Percentiles rank a stretch among this genome's conserved stretches.
These are phyloP conservation scores for Neodontobutis hainanensis DNA, from an alignment of 2,113 vertebrate species.

Conservation along the genomic window DNA sequence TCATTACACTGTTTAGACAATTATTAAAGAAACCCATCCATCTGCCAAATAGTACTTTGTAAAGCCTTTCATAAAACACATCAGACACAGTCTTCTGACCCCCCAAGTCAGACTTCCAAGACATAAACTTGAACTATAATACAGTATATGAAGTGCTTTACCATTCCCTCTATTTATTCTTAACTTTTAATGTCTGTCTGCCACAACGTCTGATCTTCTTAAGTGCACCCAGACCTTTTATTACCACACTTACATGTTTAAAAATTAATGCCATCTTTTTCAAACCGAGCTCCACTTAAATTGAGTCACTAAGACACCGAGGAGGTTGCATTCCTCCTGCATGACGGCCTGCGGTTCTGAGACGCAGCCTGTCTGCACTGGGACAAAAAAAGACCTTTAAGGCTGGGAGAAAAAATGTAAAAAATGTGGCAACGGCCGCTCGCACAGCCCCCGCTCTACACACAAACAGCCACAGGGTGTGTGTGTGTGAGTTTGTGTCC, in stretches of 20 bases:
- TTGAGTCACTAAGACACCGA: slow-evolving; percentile 28
- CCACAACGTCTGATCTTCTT: background rate
- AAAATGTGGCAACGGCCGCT: slow-evolving; percentile 61
- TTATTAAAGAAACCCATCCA: no score
- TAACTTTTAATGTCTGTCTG: background rate
- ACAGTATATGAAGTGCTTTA: background rate
- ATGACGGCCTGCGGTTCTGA: slow-evolving; percentile 52
- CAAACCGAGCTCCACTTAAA: slow-evolving; percentile 29
- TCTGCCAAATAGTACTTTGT: no score
- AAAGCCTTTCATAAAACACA: no score
- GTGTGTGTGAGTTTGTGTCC: slow-evolving; percentile 27
- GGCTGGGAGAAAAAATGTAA: slow-evolving; percentile 57
- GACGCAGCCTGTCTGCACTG: slow-evolving; percentile 57
- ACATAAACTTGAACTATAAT: background rate
- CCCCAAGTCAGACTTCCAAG: background rate
- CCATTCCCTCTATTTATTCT: background rate
- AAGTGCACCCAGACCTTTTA: slow-evolving; percentile 8
- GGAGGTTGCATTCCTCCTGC: slow-evolving; percentile 62
- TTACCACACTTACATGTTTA: slow-evolving; percentile 17
- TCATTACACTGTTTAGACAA: no score
- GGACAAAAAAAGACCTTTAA: slow-evolving; percentile 73
- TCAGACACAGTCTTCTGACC: background rate
- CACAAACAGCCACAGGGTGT: slow-evolving; percentile 28
- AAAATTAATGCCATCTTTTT: slow-evolving; percentile 24
- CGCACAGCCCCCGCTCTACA: slow-evolving; percentile 49